phyloP scores from a whole-genome alignment of 1,140 invertebrate species.

The roundworm (Caenorhabditis elegans) region DNA sequence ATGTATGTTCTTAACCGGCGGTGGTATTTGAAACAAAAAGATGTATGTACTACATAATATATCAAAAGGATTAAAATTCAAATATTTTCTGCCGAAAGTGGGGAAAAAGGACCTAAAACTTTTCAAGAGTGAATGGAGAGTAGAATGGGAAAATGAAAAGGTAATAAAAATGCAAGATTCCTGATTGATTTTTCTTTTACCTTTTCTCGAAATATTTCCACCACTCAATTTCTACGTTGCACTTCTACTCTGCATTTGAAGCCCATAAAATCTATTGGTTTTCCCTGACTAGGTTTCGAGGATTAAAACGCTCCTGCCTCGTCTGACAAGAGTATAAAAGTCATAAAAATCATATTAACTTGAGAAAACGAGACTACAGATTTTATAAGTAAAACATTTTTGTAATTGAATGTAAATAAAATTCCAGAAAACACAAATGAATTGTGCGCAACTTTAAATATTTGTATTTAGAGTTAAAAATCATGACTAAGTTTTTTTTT shows the following conservation, averaged over 20 bases:
- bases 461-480: no score
- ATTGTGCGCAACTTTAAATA: no score
- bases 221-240: not conserved
- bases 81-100: not conserved
- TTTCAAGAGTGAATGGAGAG: no score
- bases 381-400: no score
- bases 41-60: conserved; percentile 23
- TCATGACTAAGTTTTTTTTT: no score
- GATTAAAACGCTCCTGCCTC: no score
- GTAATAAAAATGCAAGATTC: not conserved
- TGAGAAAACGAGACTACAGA: no score
- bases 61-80: conserved; percentile 18
- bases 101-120: not conserved
- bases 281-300: no score
- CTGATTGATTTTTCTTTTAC: not conserved
- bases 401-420: no score
- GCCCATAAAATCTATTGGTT: not conserved
- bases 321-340: no score
- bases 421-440: no score
- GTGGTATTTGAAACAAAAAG: not conserved
- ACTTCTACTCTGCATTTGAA: not conserved
- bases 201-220: not conserved
- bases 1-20: not conserved
- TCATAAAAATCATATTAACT: no score
- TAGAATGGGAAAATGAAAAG: not conserved